Evolutionary conservation across 2,797 vertebrate species (phyloP), one percentile per base, ranked within the genome.

Genomic region (Trachops cirrhosus): DNA sequence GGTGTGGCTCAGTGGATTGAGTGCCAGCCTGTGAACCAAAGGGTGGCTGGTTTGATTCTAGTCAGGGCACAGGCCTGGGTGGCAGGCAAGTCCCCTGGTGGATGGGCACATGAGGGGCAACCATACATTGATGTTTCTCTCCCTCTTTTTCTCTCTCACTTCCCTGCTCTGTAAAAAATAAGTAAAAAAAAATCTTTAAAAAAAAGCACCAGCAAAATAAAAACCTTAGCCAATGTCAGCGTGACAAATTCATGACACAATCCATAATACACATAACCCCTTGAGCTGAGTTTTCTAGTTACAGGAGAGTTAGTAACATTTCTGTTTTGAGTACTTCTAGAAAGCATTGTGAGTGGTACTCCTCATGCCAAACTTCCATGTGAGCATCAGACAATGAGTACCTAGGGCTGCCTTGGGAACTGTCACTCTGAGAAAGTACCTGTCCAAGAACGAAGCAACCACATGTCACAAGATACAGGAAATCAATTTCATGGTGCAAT

Each of bases 321-420:
- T 52, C 73, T 68, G 18, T 37, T n/a, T 75, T 68, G 29, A 74
- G 29, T 24, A 29, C 50, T 86, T 70, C 64, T 73, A 48, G 74
- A 86, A 93, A 91, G 64, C 8, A 83, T 83, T 62, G n/a, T 26
- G 75, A 86, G 73, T 77, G 74, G 64, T 26, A 46, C 5, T 34
- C 54, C 34, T 54, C 7, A 22, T 3, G 16, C 57, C 44, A 57
- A 75, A 79, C 12, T 46, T 93, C 1, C 79, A 14, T 86, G 44
- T 50, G 57, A 50, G 50, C 74, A 59, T 88, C 62, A 67, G 68
- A 64, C 86, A 95, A 29, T 18, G 57, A 86, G 71, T 44, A n/a
- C 15, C 15, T 70, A 48, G 62, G 44, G 19, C 16, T 34, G 37
- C 9, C 6, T 15, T 8, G 6, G 32, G 18, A 68, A 50, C 4